Conservation (phyloP, 2,888 invertebrate species). For the Rhagonycha fulva region DNA sequence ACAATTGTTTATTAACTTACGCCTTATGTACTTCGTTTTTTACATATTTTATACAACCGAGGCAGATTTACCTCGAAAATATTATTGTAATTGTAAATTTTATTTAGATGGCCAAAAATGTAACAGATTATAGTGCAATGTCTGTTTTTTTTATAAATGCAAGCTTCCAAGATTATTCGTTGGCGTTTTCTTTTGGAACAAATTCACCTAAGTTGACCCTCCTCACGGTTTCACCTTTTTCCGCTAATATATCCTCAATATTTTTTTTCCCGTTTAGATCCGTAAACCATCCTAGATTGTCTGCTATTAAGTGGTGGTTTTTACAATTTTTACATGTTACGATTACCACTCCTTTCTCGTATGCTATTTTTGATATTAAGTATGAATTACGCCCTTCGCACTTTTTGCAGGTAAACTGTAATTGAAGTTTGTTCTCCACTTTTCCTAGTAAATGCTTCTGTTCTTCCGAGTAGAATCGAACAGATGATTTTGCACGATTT, state of each 20-base stretch:
- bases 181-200: background rate
- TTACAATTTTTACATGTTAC: constrained; percentile 86
- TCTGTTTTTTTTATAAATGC: constrained; percentile 17
- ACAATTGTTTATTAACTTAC: background rate
- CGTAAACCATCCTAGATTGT: constrained; percentile 93
- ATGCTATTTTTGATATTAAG: constrained; percentile 82
- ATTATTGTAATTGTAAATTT: background rate
- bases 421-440: constrained; percentile 64
- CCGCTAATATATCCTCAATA: constrained; percentile 87
- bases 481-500: background rate
- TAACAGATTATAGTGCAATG: constrained; percentile 10
- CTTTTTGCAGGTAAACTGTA: constrained; percentile 88
- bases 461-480: background rate
- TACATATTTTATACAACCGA: background rate
- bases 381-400: constrained; percentile 79
- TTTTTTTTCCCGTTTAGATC: constrained; percentile 78
- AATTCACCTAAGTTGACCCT: constrained; percentile 41
- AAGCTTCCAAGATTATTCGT: background rate
- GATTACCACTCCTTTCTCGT: constrained; percentile 89
- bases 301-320: constrained; percentile 93
- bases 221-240: constrained; percentile 82
- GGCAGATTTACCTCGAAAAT: background rate
- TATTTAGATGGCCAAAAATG: background rate
- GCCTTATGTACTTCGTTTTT: background rate
- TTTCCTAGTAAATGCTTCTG: constrained; percentile 43